Conservation (phyloP, 1,140 invertebrate genomes). For the Eumaeus atala region DNA sequence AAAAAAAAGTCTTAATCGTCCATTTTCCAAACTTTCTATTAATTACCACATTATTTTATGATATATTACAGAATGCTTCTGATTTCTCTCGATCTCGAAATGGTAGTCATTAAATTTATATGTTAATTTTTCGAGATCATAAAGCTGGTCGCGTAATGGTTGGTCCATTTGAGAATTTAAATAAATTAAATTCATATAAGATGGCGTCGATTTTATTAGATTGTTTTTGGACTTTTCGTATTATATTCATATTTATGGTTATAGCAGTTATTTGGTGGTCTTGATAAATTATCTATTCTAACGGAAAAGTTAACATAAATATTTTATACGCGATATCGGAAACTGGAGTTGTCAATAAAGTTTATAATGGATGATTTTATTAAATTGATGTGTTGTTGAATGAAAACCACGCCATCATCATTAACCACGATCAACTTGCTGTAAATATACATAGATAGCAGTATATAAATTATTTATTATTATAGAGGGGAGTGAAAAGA, state of each 20-base stretch:
- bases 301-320: not conserved
- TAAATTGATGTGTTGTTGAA: too few species aligned
- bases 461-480: too few species aligned
- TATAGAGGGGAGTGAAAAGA: too few species aligned
- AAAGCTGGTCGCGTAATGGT: slow-evolving; percentile 16
- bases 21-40: slow-evolving; percentile 11
- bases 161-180: slow-evolving; percentile 18
- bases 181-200: slow-evolving; percentile 14
- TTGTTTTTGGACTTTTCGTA: slow-evolving; percentile 16
- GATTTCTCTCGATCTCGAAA: slow-evolving; percentile 11
- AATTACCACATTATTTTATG: slow-evolving; percentile 14
- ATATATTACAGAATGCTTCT: slow-evolving; percentile 12
- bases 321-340: too few species aligned
- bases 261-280: slow-evolving; percentile 7
- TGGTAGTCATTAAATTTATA: slow-evolving; percentile 18
- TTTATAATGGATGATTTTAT: too few species aligned
- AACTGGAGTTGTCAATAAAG: too few species aligned
- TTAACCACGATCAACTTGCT: too few species aligned
- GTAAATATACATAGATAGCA: too few species aligned
- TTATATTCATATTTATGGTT: slow-evolving; percentile 12
- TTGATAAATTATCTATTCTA: not conserved
- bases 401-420: too few species aligned
- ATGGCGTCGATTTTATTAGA: slow-evolving; percentile 15
- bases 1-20: not conserved
- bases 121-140: slow-evolving; percentile 17